phyloP scores from a whole-genome alignment of 2,113 vertebrate species.

The Labeo rohita region DNA sequence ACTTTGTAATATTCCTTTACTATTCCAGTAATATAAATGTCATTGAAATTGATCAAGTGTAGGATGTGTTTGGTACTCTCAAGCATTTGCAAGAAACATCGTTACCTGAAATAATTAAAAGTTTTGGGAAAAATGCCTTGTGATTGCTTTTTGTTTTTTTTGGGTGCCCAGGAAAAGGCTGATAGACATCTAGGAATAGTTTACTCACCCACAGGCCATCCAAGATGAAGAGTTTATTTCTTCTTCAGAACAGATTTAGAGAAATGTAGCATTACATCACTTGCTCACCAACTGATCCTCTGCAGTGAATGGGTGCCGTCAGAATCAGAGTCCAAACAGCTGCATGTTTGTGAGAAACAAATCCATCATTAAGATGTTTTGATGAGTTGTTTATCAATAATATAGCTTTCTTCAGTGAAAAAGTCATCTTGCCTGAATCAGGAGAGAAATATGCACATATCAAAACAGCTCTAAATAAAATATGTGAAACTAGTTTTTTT shows the following conservation, averaged over 20 bases:
- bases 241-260: background rate
- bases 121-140: slow-evolving; percentile 3
- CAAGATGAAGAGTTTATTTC: background rate
- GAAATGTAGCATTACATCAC: background rate
- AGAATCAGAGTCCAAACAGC: background rate
- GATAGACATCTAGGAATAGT: too few relatives aligned
- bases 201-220: background rate
- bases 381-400: too few relatives aligned
- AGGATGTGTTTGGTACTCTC: slow-evolving; percentile 62
- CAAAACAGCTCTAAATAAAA: background rate
- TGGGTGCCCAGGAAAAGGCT: background rate
- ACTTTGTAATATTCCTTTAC: slow-evolving; percentile 72
- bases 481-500: background rate
- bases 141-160: background rate
- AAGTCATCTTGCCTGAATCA: background rate
- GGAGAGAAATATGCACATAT: background rate
- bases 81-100: slow-evolving; percentile 56
- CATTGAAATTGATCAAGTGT: background rate
- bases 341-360: background rate
- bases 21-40: slow-evolving; percentile 54
- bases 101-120: slow-evolving; percentile 61
- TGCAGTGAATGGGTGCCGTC: background rate
- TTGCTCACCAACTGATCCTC: background rate
- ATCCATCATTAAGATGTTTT: too few relatives aligned
- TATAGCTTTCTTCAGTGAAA: background rate